Conservation (phyloP, 2,113 vertebrate genomes). For the Desmodus rotundus region DNA sequence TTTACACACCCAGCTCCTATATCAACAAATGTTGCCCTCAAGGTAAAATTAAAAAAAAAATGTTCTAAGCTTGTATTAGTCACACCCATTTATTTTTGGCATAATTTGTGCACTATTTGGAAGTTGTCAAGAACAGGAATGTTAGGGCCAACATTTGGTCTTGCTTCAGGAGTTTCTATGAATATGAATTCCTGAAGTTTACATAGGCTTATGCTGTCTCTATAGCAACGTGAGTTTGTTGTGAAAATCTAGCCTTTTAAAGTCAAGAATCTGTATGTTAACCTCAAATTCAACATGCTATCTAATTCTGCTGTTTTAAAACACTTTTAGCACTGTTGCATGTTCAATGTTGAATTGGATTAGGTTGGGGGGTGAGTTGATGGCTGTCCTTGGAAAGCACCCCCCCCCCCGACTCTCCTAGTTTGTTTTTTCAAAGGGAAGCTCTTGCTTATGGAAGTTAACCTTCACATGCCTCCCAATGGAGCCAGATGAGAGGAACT, state of each 20-base stretch:
- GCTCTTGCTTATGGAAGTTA: neutral
- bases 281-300: conserved; percentile 69
- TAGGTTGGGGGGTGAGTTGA: neutral
- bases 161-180: conserved; percentile 85
- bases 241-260: conserved; percentile 80
- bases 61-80: conserved; percentile 84
- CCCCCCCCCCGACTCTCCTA: no score
- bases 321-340: conserved; percentile 48
- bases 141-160: conserved; percentile 83
- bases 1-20: conserved; percentile 75
- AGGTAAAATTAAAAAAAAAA: conserved; percentile 70
- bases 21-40: conserved; percentile 79
- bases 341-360: conserved; percentile 34
- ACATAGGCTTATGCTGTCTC: conserved; percentile 81
- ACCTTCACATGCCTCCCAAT: neutral
- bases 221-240: conserved; percentile 82
- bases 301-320: conserved; percentile 65
- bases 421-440: neutral
- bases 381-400: neutral
- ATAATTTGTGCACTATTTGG: conserved; percentile 82
- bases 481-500: neutral
- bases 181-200: conserved; percentile 85
- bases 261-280: conserved; percentile 78
- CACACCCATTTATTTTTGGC: conserved; percentile 86
- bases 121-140: conserved; percentile 82